Percentiles rank a stretch among this genome's conserved stretches.
These are phyloP conservation scores for Brachionus angularis DNA, from an alignment of 1,140 invertebrate genomes.

Conservation along the genomic window DNA sequence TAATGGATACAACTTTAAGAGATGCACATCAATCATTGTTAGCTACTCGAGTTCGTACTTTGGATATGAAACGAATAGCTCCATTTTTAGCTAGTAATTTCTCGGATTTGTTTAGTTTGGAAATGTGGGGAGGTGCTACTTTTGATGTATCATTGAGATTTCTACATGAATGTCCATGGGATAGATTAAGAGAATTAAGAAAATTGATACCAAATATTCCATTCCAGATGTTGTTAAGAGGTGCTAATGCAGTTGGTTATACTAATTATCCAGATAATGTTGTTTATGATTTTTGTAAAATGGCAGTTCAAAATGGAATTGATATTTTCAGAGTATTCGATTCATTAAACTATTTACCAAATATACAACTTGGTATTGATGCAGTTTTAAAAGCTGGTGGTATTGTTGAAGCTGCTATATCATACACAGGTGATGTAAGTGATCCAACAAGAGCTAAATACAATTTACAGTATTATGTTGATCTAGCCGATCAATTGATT, in stretches of 20 bases:
- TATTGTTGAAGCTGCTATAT: slow-evolving; percentile 93
- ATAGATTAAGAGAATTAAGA: slow-evolving; percentile 83
- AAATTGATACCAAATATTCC: slow-evolving; percentile 93
- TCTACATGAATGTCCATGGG: slow-evolving; percentile 98
- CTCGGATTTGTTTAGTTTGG: slow-evolving; percentile 73
- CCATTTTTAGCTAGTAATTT: slow-evolving; percentile 93
- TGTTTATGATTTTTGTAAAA: slow-evolving; percentile 85
- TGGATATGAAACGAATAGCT: slow-evolving; percentile 79
- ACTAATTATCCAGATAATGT: slow-evolving; percentile 99
- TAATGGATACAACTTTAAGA: slow-evolving; percentile 92
- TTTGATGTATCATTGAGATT: slow-evolving; percentile 96
- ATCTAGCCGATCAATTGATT: slow-evolving; percentile 86
- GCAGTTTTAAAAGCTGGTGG: slow-evolving; percentile 92
- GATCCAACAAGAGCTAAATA: slow-evolving; percentile 86
- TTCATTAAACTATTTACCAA: slow-evolving; percentile 95
- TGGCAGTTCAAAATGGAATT: slow-evolving; percentile 90
- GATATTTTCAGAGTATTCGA: slow-evolving; percentile 98
- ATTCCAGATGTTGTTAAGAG: slow-evolving; percentile 96
- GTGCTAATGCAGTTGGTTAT: slow-evolving; percentile 97
- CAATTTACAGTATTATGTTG: slow-evolving; percentile 87
- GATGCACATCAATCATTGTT: slow-evolving; percentile 97
- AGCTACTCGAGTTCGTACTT: slow-evolving; percentile 85
- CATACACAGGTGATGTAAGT: slow-evolving; percentile 95
- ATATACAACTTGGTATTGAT: slow-evolving; percentile 94
- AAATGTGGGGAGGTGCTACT: slow-evolving; percentile 98